Conservation (phyloP, 2,888 invertebrate species). For the Idaea aversata region DNA sequence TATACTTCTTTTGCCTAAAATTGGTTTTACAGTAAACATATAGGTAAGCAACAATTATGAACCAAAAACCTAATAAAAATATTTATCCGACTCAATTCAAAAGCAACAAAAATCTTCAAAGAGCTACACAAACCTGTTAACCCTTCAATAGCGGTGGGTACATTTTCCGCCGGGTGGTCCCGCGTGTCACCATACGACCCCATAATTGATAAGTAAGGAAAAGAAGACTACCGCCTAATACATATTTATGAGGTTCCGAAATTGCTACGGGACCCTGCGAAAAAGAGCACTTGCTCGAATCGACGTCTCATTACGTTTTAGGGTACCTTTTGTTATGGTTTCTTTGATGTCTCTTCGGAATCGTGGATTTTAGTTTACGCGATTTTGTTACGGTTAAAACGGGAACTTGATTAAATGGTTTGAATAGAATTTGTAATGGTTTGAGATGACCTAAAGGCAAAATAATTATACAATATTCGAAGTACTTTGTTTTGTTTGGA, state of each 20-base stretch:
- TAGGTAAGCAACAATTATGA: constrained; percentile 12
- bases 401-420: constrained; percentile 6
- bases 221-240: constrained; percentile 75
- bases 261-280: constrained; percentile 77
- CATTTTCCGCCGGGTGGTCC: constrained; percentile 57
- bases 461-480: neutral
- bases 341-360: constrained; percentile 72
- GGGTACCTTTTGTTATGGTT: constrained; percentile 71
- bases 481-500: neutral
- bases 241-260: constrained; percentile 78
- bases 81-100: constrained; percentile 27
- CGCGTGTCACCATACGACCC: constrained; percentile 72
- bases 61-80: constrained; percentile 23
- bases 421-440: neutral
- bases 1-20: neutral
- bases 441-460: constrained; percentile 22
- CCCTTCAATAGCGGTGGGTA: constrained; percentile 57
- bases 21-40: constrained; percentile 8
- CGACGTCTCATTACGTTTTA: constrained; percentile 76
- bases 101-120: constrained; percentile 47
- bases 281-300: constrained; percentile 71
- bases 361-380: constrained; percentile 56
- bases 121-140: constrained; percentile 42
- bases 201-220: constrained; percentile 81
- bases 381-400: constrained; percentile 47